Base-by-base conservation (phyloP, 2,113 vertebrate species). In the Eclectus roratus region DNA sequence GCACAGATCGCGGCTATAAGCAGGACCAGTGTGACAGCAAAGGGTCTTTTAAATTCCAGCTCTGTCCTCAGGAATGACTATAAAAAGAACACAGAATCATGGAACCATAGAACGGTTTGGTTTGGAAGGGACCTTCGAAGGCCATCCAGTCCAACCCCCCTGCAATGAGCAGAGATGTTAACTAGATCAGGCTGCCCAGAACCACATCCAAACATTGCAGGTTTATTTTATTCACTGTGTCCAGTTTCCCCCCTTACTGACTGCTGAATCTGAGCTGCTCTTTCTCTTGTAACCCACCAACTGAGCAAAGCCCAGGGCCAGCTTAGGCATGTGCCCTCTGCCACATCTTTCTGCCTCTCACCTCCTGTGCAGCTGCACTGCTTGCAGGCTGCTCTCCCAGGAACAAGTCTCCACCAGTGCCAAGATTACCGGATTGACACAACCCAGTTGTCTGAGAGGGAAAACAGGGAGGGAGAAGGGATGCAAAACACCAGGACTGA, bases 261-360 rank as follows among this genome's bases (percentile, higher is more conserved):
- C 63, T 58, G 46, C 39, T 47, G 43, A 80, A 71, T 29, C 53
- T 20, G 39, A 79, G 37, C n/a, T 13, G 6, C 27, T 85, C 33
- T 68, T 74, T 37, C 47, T 63, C 21, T 55, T 31, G 56, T 27
- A 61, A 50, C 17, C 28, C 2, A 0, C 17, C 41, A n/a, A 7
- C 20, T 5, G n/a, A 14, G 50, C 0, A 0, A 69, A n/a, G 56
- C 16, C 35, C 4, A 2, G 10, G 17, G 60, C 17, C 39, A 33
- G 47, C 43, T 50, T 1, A 0, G 56, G 71, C 37, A n/a, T 0
- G 0, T 16, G 17, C n/a, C 35, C 64, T 49, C 68, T 63, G 27
- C 44, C 37, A 29, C 71, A 2, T 10, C 43, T 12, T 47, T 27
- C 49, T 43, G 63, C 41, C 58, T 85, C 46, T 50, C 2, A 0